Percentiles rank a stretch among this genome's conserved stretches.
Conservation (phyloP, 1,140 invertebrate species). For the Anoplophora glabripennis region DNA sequence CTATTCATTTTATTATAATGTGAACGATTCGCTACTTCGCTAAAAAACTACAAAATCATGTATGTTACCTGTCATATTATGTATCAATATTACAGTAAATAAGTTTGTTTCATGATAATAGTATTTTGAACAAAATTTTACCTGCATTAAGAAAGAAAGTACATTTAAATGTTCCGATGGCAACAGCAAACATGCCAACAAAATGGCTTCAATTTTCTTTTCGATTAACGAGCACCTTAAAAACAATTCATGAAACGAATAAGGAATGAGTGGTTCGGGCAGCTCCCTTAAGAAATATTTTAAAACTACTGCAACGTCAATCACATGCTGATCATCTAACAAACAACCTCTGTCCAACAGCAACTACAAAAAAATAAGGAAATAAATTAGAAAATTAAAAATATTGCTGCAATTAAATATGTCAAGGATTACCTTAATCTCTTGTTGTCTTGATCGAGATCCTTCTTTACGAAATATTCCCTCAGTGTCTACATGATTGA, state of each 20-base stretch:
- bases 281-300: constrained; percentile 80
- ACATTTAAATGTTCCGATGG: constrained; percentile 64
- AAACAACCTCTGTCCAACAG: constrained; percentile 63
- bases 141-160: constrained; percentile 66
- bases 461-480: constrained; percentile 85
- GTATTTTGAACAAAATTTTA: too few relatives aligned
- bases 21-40: constrained; percentile 57
- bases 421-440: constrained; percentile 62
- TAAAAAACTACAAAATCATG: constrained; percentile 52
- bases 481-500: constrained; percentile 66
- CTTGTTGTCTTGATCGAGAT: constrained; percentile 73
- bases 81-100: too few relatives aligned
- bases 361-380: constrained; percentile 47
- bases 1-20: constrained; percentile 78
- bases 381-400: constrained; percentile 8
- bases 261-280: constrained; percentile 77
- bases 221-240: constrained; percentile 62
- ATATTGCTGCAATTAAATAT: background rate
- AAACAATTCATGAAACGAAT: constrained; percentile 69
- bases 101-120: too few relatives aligned
- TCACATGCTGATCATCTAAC: constrained; percentile 65
- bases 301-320: constrained; percentile 78
- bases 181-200: constrained; percentile 63
- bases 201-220: constrained; percentile 54
- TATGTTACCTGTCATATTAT: constrained; percentile 1